Evolutionary conservation across 2,113 vertebrate species (phyloP), one percentile per base, ranked within the genome.

Genomic region (Cathartes aura): DNA sequence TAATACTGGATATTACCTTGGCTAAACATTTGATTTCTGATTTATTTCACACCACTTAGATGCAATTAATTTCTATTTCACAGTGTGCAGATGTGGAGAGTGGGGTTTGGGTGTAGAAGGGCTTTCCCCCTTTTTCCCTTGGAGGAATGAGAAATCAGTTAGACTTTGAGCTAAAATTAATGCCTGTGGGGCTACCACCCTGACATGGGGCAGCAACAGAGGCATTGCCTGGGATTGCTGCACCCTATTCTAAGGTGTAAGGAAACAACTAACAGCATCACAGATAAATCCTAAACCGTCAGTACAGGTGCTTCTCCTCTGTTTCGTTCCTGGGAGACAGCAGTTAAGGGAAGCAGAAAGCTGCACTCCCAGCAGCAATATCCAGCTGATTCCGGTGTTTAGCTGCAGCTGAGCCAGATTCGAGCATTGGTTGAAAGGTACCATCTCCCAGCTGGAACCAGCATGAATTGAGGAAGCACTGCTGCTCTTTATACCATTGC

Each of bases 241-340:
- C 10, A 2, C 9, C 43, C 10, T 48, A 2, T 30, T 83, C 71
- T 53, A 11, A 60, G 60, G 50, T 38, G 5, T 32, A 70, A 58
- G 24, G 18, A 42, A 83, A 87, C 23, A 75, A 70, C 17, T 40
- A 82, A 50, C 10, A 80, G 58, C 38, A 50, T 3, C 34, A 34
- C 1, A 1, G 43, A 47, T n/a, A 80, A 80, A 62, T 30, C 9
- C 0, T 0, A 58, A 74, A 71, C 5, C 58, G 10, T 2, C 26
- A 21, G 7, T 60, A 42, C 22, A 40, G 11, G 16, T 42, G 21
- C 30, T 80, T 82, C 40, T 60, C 40, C 45, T 73, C 38, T 26
- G 12, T 53, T 56, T 91, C 6, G 7, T 13, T 83, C 58, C 63
- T 56, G 58, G 27, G 34, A 67, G 21, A 50, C 11, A 55, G 29